Base-by-base conservation (phyloP, 2,797 vertebrate genomes). In the Columba guinea region DNA sequence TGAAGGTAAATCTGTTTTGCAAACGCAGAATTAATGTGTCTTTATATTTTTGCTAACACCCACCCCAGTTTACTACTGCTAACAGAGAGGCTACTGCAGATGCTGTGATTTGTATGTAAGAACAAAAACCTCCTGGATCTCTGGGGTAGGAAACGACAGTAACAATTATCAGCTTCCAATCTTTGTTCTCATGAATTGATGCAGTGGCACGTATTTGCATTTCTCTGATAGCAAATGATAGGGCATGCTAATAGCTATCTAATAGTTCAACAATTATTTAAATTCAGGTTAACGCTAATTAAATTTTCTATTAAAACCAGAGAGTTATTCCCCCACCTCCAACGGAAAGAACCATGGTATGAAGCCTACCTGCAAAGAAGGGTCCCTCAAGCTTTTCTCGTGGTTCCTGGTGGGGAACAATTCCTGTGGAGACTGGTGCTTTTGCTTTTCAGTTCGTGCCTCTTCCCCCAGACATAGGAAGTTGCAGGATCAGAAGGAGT, bases 151-250 rank as follows among this genome's bases (percentile, higher is more conserved):
- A 41, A 91, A 63, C 49, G 63, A 63, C 37, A 91, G 74, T 67
- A 74, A 68, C 63, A 91, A 87, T 86, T 89, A 92, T 26, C 87
- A 79, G 13, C 74, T 90, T 73, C 87, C 77, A 79, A 4, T 79
- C 85, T 67, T 30, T 35, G 67, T 82, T 93, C 89, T 78, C 0
- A 0, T 56, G 65, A 88, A 82, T 51, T 67, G 91, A 90, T 88
- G 80, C 1, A 0, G 59, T 86, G 85, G 84, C 88, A 69, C 10
- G 6, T 65, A 94, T 94, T 96, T 94, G 85, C 94, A 93, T 94
- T 94, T 96, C 76, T 84, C 83, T 86, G 69, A 87, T 73, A 91
- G 80, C 65, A 94, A 95, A 94, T 88, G 84, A 90, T 90, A 93
- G 94, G 74, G 63, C 80, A 91, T 53, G 67, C 18, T 84, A 94